Base-by-base conservation (phyloP, 2,113 vertebrate species). In the Nothocercus julius region DNA sequence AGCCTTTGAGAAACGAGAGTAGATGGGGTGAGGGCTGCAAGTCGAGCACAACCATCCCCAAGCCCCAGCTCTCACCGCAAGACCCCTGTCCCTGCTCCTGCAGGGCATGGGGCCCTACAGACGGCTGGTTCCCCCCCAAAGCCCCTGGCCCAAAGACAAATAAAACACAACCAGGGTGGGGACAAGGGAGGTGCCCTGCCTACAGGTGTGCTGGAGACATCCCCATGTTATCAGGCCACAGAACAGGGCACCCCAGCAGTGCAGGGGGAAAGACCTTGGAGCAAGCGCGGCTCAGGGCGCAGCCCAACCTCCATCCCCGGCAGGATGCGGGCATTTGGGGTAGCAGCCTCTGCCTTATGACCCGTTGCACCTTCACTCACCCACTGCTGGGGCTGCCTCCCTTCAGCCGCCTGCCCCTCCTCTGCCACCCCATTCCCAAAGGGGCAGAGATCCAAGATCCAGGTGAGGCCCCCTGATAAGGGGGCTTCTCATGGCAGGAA, bases 391-490 rank as follows among this genome's bases (percentile, higher is more conserved):
- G n/a, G 22, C 68, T 38, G 69, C 17, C 34, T 72, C 47, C 49
- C 19, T 36, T 53, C 69, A 53, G 34, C 69, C 27, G 59, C 34
- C n/a, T 15, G 22, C 61, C 54, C 34, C 34, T 63, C 61, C 34
- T 24, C 61, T 36, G 34, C 61, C 61, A 34, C 61, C 61, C 61
- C 24, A 6, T 49, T 47, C 68, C 45, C 8, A 49, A 28, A 47
- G 27, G 27, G 12, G 72, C 38, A 32, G 73, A 80, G 32, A 78
- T 13, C 22, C 28, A 25, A 80, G 32, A 78, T 13, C 22, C 28
- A 25, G 12, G 6, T 2, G 5, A 5, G 34, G 42, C 19, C 4
- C n/a, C 13, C 0, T 0, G 40, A 22, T 21, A 34, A 45, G 36
- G 47, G 69, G 47, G 38, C 47, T 72, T 53, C n/a, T 28, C 49